Evolutionary conservation across 92 coral and sea anemone species (phyloP).

Genomic region (Epizoanthus illoricatus): DNA sequence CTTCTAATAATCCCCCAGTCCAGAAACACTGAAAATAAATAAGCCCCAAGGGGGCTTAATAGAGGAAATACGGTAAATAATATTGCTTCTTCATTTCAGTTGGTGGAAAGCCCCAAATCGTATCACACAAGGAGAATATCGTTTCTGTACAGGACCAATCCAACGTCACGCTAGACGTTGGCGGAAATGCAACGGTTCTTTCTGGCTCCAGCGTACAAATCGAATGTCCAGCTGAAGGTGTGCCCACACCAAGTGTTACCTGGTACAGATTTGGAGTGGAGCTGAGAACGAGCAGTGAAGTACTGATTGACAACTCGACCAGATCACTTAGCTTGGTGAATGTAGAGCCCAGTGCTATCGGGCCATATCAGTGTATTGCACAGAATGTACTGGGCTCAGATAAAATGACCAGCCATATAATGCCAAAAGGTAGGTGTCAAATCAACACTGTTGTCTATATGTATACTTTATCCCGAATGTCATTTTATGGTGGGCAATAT

Average conservation of each 20-base stretch:
- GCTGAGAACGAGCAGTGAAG: slow-evolving; percentile 19
- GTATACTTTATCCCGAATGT: too few relatives aligned
- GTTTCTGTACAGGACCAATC: slow-evolving; percentile 20
- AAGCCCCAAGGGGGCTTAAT: too few relatives aligned
- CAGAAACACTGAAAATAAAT: too few relatives aligned
- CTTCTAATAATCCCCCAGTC: too few relatives aligned
- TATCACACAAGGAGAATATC: slow-evolving; percentile 25
- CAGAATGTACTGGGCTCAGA: slow-evolving; percentile 55
- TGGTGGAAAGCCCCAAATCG: slow-evolving; percentile 53
- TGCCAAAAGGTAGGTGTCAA: slow-evolving; percentile 54
- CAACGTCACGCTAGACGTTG: slow-evolving; percentile 41
- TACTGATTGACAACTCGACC: slow-evolving; percentile 33
- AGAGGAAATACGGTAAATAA: too few relatives aligned
- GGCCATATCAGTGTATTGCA: slow-evolving; percentile 52
- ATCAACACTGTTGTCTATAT: too few relatives aligned
- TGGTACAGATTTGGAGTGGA: slow-evolving; percentile 62
- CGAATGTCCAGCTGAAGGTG: slow-evolving; percentile 69
- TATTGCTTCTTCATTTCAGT: slow-evolving; percentile 2
- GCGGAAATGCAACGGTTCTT: slow-evolving; percentile 51
- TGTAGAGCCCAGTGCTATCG: slow-evolving; percentile 40
- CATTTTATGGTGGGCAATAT: too few relatives aligned
- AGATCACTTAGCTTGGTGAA: slow-evolving; percentile 43
- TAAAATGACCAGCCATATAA: slow-evolving; percentile 40
- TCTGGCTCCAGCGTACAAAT: slow-evolving; percentile 52
- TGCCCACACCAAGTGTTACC: slow-evolving; percentile 62